Base-by-base conservation (phyloP, 2,797 vertebrate species). In the Podargus strigoides region DNA sequence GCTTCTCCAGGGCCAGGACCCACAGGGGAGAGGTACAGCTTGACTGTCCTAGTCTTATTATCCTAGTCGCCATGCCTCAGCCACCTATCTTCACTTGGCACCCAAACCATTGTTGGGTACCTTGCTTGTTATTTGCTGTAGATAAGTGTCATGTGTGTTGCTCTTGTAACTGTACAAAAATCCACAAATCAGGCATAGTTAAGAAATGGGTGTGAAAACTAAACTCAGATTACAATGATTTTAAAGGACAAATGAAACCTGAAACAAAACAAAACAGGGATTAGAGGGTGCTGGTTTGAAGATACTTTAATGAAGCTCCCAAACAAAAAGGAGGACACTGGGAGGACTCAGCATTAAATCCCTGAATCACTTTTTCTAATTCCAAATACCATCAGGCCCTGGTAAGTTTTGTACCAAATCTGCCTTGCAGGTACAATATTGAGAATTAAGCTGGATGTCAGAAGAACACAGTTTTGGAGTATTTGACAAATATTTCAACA, bases 131-230 rank as follows among this genome's bases (percentile, higher is more conserved):
- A 82, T 89, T 95, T 91, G 70, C 55, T 70, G 30, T 41, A 90
- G 90, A 85, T 89, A 89, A 94, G 67, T 82, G 30, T 77, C 14
- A 12, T 4, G 21, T 2, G 12, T 68, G 22, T 49, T 67, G 62
- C 67, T 84, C 13, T n/a, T 67, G 26, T 12, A 47, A 85, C n/a
- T 56, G 68, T 76, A 66, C 79, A 84, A 92, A 92, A 94, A 82
- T 86, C 81, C 90, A 91, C 66, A 56, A 32, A 66, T 20, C 32
- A n/a, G 66, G 49, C 55, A 73, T 10, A 72, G 64, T 63, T 85
- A 85, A 89, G 82, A 91, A 78, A 79, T 9, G 18, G 63, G 36
- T 75, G 53, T 73, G 79, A 91, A 87, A 97, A 90, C 28, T 47
- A 55, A 92, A 3, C 0, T 75, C 42, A 34, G 46, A 53, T 73